These are phyloP conservation scores for Quiscalus mexicanus DNA, from an alignment of 2,113 vertebrate genomes.

Conservation along the genomic window DNA sequence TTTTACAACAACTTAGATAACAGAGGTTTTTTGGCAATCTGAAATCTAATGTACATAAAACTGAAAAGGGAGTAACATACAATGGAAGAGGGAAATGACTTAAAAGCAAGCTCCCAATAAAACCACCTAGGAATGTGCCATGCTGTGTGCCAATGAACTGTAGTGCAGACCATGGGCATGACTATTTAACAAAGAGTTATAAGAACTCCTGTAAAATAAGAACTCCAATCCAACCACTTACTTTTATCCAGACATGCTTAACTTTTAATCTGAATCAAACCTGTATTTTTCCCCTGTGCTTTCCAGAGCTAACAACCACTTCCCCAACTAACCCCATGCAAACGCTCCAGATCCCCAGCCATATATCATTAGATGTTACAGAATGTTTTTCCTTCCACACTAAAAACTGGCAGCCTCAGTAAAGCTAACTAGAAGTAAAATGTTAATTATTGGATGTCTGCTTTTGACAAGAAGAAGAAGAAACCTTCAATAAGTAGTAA, in stretches of 20 bases:
- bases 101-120: background rate
- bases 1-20: background rate
- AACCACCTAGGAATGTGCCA: background rate
- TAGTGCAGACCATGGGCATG: background rate
- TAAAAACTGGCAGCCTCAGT: background rate
- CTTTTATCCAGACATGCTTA: background rate
- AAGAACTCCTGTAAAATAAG: background rate
- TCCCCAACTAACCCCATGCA: background rate
- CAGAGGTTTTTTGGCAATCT: background rate
- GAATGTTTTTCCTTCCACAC: background rate
- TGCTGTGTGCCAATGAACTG: background rate
- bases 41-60: slow-evolving; percentile 18
- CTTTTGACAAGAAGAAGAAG: background rate
- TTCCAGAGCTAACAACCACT: background rate
- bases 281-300: background rate
- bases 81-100: background rate
- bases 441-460: background rate
- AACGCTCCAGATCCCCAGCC: background rate
- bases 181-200: background rate
- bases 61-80: background rate
- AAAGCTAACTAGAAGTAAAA: background rate
- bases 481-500: background rate
- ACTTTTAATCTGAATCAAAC: background rate
- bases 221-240: background rate
- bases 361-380: background rate